These are phyloP conservation scores for Pholis gunnellus DNA, from an alignment of 2,113 vertebrate species.

Conservation along the genomic window DNA sequence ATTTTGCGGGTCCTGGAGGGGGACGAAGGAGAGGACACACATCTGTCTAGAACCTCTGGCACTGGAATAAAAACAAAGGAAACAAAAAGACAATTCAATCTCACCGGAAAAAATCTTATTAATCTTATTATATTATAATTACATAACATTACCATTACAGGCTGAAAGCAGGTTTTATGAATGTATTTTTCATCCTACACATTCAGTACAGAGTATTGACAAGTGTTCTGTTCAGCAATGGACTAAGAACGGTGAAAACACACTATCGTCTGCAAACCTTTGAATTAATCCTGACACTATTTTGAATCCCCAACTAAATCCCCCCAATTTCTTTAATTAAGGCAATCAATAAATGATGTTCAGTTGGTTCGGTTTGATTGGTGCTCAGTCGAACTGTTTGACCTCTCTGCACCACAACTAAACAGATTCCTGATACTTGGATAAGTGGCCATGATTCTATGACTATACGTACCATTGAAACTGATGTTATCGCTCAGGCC, in stretches of 20 bases:
- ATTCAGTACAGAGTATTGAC: background rate
- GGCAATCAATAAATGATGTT: background rate
- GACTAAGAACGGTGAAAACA: background rate
- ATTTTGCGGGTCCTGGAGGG: constrained; percentile 78
- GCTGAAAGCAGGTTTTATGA: background rate
- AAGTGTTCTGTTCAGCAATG: background rate
- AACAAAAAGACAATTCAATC: background rate
- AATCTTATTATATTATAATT: background rate
- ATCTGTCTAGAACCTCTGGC: constrained; percentile 68
- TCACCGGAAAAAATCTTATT: background rate
- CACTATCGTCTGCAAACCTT: background rate
- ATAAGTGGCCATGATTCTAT: background rate
- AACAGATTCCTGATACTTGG: background rate
- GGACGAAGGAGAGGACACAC: constrained; percentile 77
- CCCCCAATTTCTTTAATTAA: too few species aligned
- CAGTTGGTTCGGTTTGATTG: background rate
- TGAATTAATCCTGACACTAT: background rate
- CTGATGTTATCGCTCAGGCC: constrained; percentile 68
- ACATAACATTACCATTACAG: background rate
- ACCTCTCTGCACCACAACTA: too few species aligned
- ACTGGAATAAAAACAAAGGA: constrained; percentile 26
- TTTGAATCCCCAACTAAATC: background rate
- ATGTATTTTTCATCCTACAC: background rate
- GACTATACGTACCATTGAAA: constrained; percentile 46
- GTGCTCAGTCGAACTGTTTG: too few species aligned